A percentile compares a stretch with the other conserved stretches of the same genome.
These are phyloP conservation scores for Epirrita christyi DNA, from an alignment of 2,888 invertebrate genomes.

Conservation along the genomic window DNA sequence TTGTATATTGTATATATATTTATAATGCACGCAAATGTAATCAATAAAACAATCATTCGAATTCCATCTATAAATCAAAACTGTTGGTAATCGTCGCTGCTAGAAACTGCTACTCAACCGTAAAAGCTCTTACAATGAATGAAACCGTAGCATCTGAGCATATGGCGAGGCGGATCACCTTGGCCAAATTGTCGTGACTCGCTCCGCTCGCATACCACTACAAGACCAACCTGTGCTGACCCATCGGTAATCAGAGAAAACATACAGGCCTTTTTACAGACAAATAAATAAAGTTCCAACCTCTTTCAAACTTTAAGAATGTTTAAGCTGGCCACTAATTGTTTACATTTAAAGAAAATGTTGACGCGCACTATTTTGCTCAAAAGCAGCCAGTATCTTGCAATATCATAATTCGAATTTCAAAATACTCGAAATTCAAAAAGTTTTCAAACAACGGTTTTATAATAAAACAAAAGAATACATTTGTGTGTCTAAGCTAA, in stretches of 20 bases:
- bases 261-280: neutral
- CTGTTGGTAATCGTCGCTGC: conserved; percentile 22
- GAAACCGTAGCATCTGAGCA: conserved; percentile 42
- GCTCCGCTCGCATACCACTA: conserved; percentile 26
- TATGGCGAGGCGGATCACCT: conserved; percentile 52
- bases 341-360: neutral
- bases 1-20: no score
- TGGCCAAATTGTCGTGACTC: conserved; percentile 55
- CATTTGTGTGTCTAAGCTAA: no score
- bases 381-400: conserved; percentile 3
- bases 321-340: neutral
- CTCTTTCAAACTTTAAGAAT: neutral
- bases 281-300: neutral
- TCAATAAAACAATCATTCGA: conserved; percentile 17
- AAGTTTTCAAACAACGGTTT: no score
- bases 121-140: conserved; percentile 38
- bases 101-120: conserved; percentile 28
- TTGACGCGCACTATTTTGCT: neutral
- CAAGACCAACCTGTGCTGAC: conserved; percentile 27
- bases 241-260: conserved; percentile 16
- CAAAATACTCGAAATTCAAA: neutral
- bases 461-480: no score
- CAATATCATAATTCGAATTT: neutral
- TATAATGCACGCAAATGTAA: conserved; percentile 15
- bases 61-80: conserved; percentile 16